Base-by-base conservation (phyloP, 2,113 vertebrate species). In the Trinectes maculatus region DNA sequence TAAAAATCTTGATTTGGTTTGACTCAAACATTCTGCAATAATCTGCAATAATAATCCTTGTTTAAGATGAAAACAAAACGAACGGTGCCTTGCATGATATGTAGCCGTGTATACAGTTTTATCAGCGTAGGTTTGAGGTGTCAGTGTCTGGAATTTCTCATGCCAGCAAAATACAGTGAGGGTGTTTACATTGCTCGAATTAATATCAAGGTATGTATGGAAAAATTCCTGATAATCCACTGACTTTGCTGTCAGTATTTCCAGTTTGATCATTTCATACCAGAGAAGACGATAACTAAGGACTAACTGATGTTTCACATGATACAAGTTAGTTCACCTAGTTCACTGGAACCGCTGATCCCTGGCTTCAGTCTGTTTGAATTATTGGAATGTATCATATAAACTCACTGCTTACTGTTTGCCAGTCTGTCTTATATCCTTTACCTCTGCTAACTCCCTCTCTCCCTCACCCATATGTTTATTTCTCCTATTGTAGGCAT, bases 401-500 rank as follows among this genome's bases (percentile, higher is more conserved):
- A n/a, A n/a, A n/a, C n/a, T n/a, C n/a, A 36, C 15, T 43, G 19
- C 6, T n/a, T 34, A 11, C 6, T 19, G 3, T 37, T 22, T 44
- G 18, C 6, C 6, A 44, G 10, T 16, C 16, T 36, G 22, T 13
- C 12, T 21, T 5, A 21, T 29, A 9, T 33, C 52, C 13, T 16
- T 40, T 36, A 0, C 46, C 18, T 43, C 46, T 29, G 46, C 34
- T n/a, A 57, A 21, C 22, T 28, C 21, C 43, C 2, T n/a, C n/a
- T n/a, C n/a, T n/a, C 37, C 9, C 10, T 15, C 11, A 19, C 53
- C 10, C 16, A 42, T 18, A 54, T 49, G 15, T 64, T 6, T 18
- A 12, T 21, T 16, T 40, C 44, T 44, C 42, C 34, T 37, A 9
- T 3, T 21, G 0, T 47, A 99, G 98, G 97, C 96, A 1, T 99